These are phyloP conservation scores for Rhyacichthys aspro DNA, from an alignment of 2,797 vertebrate species.

Conservation along the genomic window DNA sequence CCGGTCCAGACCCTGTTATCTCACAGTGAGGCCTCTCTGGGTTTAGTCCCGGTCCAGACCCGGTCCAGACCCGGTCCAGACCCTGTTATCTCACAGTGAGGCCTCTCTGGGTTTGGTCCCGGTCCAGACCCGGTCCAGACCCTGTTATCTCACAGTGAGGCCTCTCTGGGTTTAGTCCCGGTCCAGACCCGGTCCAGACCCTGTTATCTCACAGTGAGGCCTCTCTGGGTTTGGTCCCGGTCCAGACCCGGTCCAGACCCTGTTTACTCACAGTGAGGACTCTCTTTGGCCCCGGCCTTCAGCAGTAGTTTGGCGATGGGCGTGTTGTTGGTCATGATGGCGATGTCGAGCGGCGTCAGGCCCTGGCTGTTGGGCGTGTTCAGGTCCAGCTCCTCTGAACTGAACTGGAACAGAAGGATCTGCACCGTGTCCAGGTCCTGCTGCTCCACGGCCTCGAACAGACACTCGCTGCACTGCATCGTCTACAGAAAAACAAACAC, in stretches of 20 bases:
- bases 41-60: too few species aligned
- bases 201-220: too few species aligned
- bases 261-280: constrained; percentile 92
- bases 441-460: constrained; percentile 95
- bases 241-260: too few species aligned
- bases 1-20: too few species aligned
- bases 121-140: too few species aligned
- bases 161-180: constrained; percentile 78
- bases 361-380: constrained; percentile 94
- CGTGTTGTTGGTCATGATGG: constrained; percentile 94
- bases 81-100: too few species aligned
- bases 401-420: constrained; percentile 90
- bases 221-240: too few species aligned
- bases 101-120: too few species aligned
- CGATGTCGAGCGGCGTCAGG: constrained; percentile 91
- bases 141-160: constrained; percentile 90
- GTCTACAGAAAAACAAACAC: constrained; percentile 83
- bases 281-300: constrained; percentile 90
- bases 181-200: too few species aligned
- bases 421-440: constrained; percentile 94
- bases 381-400: constrained; percentile 91
- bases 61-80: too few species aligned
- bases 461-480: constrained; percentile 90
- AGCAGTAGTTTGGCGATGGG: constrained; percentile 92
- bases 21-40: too few species aligned